A percentile compares a stretch with the other conserved stretches of the same genome.
Evolutionary conservation across 2,113 vertebrate species (phyloP).

Genomic region (Peromyscus polionotus): DNA sequence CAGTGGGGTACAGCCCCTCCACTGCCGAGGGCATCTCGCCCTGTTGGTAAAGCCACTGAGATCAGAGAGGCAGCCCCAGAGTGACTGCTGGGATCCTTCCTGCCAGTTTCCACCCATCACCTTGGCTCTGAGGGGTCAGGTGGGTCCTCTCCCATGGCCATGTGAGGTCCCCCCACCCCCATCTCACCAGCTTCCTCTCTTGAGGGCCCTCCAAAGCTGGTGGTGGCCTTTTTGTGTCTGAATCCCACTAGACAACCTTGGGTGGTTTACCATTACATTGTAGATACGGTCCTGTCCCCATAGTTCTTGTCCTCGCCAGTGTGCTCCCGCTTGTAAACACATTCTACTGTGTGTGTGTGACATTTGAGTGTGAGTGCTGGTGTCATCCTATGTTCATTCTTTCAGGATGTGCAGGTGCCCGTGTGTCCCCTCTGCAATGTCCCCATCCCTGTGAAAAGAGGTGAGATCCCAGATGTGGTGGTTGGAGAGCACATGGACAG

Average conservation of each 20-base stretch:
- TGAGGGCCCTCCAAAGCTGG: not conserved
- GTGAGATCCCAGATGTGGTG: conserved; percentile 93
- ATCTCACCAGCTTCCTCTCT: not conserved
- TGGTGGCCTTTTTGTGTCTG: accelerated
- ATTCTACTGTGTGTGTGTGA: not conserved
- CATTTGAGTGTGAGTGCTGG: not conserved
- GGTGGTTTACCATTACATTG: no score
- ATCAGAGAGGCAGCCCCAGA: not conserved
- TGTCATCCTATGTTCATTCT: not conserved
- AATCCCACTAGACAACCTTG: not conserved
- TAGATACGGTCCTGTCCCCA: not conserved
- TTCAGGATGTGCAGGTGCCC: conserved; percentile 95
- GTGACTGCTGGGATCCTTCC: not conserved
- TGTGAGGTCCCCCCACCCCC: not conserved
- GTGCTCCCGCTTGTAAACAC: not conserved
- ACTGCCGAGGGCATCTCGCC: not conserved
- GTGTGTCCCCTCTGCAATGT: conserved; percentile 94
- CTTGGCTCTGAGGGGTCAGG: not conserved
- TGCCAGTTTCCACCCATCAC: not conserved
- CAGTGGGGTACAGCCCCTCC: accelerated
- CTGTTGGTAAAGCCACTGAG: not conserved
- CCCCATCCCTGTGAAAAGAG: conserved; percentile 92
- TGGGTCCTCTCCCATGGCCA: not conserved
- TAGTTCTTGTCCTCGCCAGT: not conserved
- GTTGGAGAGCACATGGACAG: conserved; percentile 95